Evolutionary conservation across 2,113 vertebrate species (phyloP), one percentile per base, ranked within the genome.

Genomic region (Zosterops hypoxanthus): DNA sequence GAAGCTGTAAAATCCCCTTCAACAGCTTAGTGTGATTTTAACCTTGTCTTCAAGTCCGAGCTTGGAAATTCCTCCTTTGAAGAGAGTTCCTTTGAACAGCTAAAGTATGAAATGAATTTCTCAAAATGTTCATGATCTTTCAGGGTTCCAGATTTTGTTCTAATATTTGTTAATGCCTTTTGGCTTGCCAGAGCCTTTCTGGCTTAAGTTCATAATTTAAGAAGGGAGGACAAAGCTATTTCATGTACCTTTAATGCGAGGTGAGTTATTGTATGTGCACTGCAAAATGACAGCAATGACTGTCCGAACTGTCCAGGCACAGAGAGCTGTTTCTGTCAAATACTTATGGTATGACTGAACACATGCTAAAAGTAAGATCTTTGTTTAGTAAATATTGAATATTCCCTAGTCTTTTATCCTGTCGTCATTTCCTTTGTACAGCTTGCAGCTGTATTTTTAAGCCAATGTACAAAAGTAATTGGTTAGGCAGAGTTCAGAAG

Each of bases 381-480:
- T 93, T 97, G 93, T 96, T 97, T 97, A 94, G 93, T 96, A 96
- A 96, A 97, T 96, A 96, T 23, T 93, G 92, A 95, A 71, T 96
- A 96, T 96, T 96, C 95, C 95, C 92, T 65, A 93, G 92, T 93
- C 92, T 53, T 96, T 90, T 96, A 71, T 93, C 96, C 93, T 83
- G 71, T 86, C n/a, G 28, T 96, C 95, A 96, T 96, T 96, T 97
- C 96, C 95, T 93, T 78, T 88, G 72, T 83, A 88, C 95, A 82
- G 93, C 82, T 95, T 68, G 81, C 94, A 96, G 95, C 95, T 96
- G 96, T 56, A 93, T 7, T 65, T 95, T 96, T 82, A 90, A 92
- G 76, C 64, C 85, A 85, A 36, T 25, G 82, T 65, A 88, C 82
- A 84, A 65, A 94, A 80, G 36, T 57, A 20, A 4, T 66, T 88